Evolutionary conservation across 2,113 vertebrate genomes (phyloP).

Genomic region (Pseudopipra pipra): DNA sequence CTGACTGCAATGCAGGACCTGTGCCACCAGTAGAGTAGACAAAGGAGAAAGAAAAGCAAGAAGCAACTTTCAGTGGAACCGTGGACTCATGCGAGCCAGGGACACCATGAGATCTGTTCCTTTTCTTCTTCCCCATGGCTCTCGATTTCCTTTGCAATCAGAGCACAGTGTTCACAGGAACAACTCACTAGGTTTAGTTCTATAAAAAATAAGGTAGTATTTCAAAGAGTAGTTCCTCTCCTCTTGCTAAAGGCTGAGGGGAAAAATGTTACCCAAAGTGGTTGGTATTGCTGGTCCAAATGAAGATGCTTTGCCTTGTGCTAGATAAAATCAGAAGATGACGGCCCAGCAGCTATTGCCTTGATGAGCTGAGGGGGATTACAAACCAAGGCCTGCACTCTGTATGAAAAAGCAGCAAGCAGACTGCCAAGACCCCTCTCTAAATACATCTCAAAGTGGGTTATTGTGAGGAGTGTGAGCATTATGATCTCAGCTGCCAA

Average conservation of each 20-base stretch:
- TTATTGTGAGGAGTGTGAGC: slow-evolving; percentile 33
- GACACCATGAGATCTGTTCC: not conserved
- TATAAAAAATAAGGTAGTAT: not conserved
- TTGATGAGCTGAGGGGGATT: not conserved
- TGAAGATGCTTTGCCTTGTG: not conserved
- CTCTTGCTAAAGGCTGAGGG: not conserved
- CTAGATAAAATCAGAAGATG: not conserved
- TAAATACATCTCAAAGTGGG: slow-evolving; percentile 50
- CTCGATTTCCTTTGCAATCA: not conserved
- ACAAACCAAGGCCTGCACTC: not conserved
- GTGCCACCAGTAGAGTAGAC: not conserved
- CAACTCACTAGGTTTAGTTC: not conserved
- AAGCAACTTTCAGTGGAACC: not conserved
- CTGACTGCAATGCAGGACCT: not conserved
- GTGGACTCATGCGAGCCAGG: not conserved
- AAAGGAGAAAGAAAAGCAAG: not conserved
- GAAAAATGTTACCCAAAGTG: not conserved
- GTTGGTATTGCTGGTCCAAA: not conserved
- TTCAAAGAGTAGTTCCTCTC: not conserved
- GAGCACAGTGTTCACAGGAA: not conserved
- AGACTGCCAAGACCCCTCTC: slow-evolving; percentile 41
- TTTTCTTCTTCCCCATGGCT: not conserved
- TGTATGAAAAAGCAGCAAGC: not conserved
- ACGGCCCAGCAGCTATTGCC: not conserved
- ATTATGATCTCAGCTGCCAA: slow-evolving; percentile 42